Evolutionary conservation across 1,140 invertebrate species (phyloP).

Genomic region (Tachypleus tridentatus): DNA sequence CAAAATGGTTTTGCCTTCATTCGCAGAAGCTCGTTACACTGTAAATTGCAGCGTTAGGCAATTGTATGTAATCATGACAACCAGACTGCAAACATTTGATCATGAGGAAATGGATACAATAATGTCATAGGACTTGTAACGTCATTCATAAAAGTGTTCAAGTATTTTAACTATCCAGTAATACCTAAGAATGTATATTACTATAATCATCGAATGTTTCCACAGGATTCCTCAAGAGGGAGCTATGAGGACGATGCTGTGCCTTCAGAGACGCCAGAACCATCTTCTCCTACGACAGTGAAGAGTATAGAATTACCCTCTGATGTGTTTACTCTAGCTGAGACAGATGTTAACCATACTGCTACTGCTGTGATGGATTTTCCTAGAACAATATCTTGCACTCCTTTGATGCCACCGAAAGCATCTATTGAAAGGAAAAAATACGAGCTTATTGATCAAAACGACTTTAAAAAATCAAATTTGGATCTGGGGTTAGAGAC

Average conservation of each 20-base stretch:
- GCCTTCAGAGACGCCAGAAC: neutral
- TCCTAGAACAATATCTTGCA: conserved; percentile 17
- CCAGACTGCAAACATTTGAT: no score
- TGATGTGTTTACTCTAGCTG: no score
- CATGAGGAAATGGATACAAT: no score
- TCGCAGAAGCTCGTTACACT: no score
- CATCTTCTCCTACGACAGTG: conserved; percentile 24
- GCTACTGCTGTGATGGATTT: conserved; percentile 18
- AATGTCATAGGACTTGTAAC: no score
- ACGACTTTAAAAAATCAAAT: conserved; percentile 22
- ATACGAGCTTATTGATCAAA: conserved; percentile 24
- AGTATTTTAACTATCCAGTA: no score
- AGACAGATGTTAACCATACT: conserved; percentile 22
- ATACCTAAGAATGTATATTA: no score
- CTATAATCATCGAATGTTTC: no score
- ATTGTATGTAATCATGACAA: no score
- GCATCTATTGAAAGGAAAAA: conserved; percentile 33
- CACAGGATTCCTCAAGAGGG: neutral
- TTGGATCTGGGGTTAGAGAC: conserved; percentile 34
- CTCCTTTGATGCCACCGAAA: conserved; percentile 27
- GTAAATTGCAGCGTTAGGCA: no score
- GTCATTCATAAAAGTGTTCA: no score
- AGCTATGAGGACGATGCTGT: neutral
- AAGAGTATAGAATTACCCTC: conserved; percentile 4
- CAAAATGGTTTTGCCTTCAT: no score